Conservation (phyloP, 2,888 invertebrate genomes). For the Acrobasis repandana region DNA sequence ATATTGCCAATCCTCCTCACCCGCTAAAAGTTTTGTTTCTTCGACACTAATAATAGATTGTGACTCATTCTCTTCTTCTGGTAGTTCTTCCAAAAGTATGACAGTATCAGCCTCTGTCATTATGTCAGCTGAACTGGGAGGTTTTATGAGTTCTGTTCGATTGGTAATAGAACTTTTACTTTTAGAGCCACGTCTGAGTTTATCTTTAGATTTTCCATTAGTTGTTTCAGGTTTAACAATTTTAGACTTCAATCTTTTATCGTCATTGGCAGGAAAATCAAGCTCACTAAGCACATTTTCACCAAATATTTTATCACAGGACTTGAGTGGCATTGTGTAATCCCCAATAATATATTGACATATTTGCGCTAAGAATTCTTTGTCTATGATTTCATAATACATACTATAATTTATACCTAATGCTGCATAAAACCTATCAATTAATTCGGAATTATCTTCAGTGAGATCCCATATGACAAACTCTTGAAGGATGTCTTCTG, state of each 20-base stretch:
- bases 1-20: constrained; percentile 77
- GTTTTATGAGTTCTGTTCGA: constrained; percentile 54
- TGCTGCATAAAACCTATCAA: constrained; percentile 83
- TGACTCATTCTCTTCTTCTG: constrained; percentile 44
- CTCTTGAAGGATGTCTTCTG: constrained; percentile 68
- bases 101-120: constrained; percentile 36
- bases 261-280: constrained; percentile 61
- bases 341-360: constrained; percentile 76
- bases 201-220: constrained; percentile 56
- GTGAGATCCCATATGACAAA: constrained; percentile 66
- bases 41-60: constrained; percentile 41
- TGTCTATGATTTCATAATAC: constrained; percentile 82
- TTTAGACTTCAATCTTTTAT: constrained; percentile 64
- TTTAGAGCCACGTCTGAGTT: constrained; percentile 52
- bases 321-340: constrained; percentile 53
- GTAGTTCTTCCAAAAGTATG: constrained; percentile 39
- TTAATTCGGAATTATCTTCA: constrained; percentile 69
- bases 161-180: constrained; percentile 45
- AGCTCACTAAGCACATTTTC: constrained; percentile 58
- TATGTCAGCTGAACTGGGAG: constrained; percentile 44
- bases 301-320: constrained; percentile 67
- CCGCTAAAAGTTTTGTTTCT: constrained; percentile 57
- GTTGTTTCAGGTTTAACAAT: constrained; percentile 59
- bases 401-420: constrained; percentile 83
- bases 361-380: constrained; percentile 75